Evolutionary conservation across 2,888 invertebrate genomes (phyloP), one percentile per base, ranked within the genome.

Genomic region (Conops quadrifasciatus): DNA sequence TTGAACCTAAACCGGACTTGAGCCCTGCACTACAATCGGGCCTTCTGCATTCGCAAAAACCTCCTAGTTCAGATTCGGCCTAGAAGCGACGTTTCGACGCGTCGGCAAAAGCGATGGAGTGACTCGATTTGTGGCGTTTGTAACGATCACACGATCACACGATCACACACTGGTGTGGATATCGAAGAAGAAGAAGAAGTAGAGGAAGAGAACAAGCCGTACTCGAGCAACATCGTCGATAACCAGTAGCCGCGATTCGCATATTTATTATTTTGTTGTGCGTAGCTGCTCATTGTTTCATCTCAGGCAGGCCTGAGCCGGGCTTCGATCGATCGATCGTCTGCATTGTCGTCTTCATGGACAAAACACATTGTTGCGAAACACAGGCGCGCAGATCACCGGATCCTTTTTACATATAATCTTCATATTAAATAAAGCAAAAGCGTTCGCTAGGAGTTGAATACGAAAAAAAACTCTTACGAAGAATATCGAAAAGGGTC

Each of bases 211-310:
- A n/a, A 15, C 9, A 36, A 9, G 36, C 4, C 4, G 36, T 7
- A 28, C 59, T 4, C 16, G 13, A 26, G 51, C 36, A 11, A 11
- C 16, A n/a, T 26, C 26, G 58, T 13, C 58, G 13, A 24, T n/a
- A 67, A 15, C 56, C 67, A 60, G 67, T 67, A 67, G 67, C 67
- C 28, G 67, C 28, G 21, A 59, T 67, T 59, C 67, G 59, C 67
- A 67, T 67, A 67, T 67, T 67, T 67, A 67, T 67, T 49, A 67
- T 67, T 59, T 49, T 59, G 67, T 28, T 67, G 58, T 67, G 67
- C 67, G 67, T 67, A 45, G 59, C 47, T 47, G 47, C 59, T 60
- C 67, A 67, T 67, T 67, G 67, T 67, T 67, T 36, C 36, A 30
- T 67, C 56, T n/a, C 11, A 67, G 36, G 56, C 9, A 26, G 16